Evolutionary conservation across 2,113 vertebrate species (phyloP).

Genomic region (Dipodomys spectabilis): DNA sequence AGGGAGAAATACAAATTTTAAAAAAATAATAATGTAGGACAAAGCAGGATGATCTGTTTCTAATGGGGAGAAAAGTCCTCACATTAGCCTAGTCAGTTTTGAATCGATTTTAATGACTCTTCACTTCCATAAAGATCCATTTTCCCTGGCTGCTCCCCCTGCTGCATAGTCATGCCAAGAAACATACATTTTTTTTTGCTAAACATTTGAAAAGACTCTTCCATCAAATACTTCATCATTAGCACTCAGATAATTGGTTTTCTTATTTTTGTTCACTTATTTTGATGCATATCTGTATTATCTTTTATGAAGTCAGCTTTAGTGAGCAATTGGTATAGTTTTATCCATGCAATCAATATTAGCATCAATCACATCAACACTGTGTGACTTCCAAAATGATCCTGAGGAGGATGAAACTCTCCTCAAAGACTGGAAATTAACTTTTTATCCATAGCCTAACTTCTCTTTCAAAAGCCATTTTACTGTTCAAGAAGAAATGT

Average conservation of each 20-base stretch:
- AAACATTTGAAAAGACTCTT: slow-evolving; percentile 7
- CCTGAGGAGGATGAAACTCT: not conserved
- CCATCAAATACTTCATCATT: not conserved
- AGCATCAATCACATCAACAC: not conserved
- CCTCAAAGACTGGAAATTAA: slow-evolving; percentile 1
- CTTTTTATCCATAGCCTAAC: not conserved
- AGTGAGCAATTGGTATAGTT: not conserved
- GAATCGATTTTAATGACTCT: not conserved
- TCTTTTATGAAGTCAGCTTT: not conserved
- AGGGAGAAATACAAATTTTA: no score
- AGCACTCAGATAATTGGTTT: not conserved
- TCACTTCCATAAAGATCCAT: not conserved
- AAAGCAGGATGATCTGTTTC: not conserved
- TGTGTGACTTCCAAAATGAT: slow-evolving; percentile 5
- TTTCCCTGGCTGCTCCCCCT: not conserved
- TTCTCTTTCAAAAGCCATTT: not conserved
- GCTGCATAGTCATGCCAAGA: not conserved
- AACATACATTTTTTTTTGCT: not conserved
- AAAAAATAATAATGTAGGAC: not conserved
- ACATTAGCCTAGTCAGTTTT: not conserved
- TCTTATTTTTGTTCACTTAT: not conserved
- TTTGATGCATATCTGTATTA: not conserved
- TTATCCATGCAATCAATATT: not conserved
- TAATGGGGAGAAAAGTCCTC: not conserved
- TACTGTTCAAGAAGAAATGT: no score